Percentiles rank a stretch among this genome's conserved stretches.
phyloP scores from a whole-genome alignment of 92 coral and sea anemone genomes.

The Micromussa lordhowensis region DNA sequence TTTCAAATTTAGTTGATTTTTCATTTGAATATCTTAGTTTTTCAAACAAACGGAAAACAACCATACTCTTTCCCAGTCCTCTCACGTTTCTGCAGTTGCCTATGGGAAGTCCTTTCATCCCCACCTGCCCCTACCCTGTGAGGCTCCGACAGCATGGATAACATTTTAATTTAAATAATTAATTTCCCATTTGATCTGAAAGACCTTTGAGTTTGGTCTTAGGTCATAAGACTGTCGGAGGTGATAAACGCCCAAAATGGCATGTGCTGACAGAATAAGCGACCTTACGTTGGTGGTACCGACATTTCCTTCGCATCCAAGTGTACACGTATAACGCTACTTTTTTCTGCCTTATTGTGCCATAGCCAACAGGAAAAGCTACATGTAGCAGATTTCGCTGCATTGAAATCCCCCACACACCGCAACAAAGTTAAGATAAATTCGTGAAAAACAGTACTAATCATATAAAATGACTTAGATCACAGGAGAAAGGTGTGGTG shows the following conservation, averaged over 20 bases:
- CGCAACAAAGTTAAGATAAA: neutral
- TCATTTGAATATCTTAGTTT: too few relatives aligned
- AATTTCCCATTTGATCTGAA: neutral
- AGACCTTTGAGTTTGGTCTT: neutral
- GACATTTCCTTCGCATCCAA: neutral
- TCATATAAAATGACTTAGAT: neutral
- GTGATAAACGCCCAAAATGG: neutral
- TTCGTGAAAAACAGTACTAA: neutral
- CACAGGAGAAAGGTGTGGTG: conserved; percentile 23
- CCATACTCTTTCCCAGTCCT: too few relatives aligned
- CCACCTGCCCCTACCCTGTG: too few relatives aligned
- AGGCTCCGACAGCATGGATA: too few relatives aligned
- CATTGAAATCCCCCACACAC: neutral
- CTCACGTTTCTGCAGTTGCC: too few relatives aligned
- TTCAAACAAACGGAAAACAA: too few relatives aligned
- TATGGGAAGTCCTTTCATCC: too few relatives aligned
- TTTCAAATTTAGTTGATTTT: too few relatives aligned
- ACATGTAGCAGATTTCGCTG: neutral
- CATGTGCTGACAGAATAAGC: neutral
- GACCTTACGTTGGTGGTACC: neutral
- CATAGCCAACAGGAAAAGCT: neutral
- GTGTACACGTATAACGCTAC: too few relatives aligned
- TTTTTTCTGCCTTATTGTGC: too few relatives aligned
- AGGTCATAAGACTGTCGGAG: neutral
- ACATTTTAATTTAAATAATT: too few relatives aligned